Conservation (phyloP, 1,140 invertebrate species). For the Ericerus pela region DNA sequence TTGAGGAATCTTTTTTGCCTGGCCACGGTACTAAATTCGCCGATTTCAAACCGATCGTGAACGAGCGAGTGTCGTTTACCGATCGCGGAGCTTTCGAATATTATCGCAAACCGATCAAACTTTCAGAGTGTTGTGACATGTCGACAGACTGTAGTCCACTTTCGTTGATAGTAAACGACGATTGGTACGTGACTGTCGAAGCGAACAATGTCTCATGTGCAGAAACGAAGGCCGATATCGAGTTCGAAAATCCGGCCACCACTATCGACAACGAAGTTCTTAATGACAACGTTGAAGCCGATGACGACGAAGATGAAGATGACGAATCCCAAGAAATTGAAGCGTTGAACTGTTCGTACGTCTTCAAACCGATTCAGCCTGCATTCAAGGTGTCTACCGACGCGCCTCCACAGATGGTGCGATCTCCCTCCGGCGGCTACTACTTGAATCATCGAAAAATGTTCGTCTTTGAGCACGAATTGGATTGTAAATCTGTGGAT, state of each 20-base stretch:
- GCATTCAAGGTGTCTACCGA: not conserved
- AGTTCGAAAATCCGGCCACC: too few relatives aligned
- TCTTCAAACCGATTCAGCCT: not conserved
- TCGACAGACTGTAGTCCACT: not conserved
- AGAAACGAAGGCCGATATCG: not conserved
- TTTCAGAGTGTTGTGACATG: not conserved
- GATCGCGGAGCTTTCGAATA: conserved; percentile 1
- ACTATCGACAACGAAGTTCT: not conserved
- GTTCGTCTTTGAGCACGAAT: not conserved
- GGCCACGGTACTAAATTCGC: conserved; percentile 5
- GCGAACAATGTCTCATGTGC: not conserved
- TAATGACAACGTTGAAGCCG: not conserved
- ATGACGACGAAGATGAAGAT: not conserved
- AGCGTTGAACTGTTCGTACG: too few relatives aligned
- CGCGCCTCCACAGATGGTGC: not conserved
- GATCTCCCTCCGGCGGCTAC: not conserved
- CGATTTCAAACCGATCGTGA: not conserved
- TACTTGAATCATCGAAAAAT: not conserved
- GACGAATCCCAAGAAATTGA: not conserved
- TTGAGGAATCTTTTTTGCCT: too few relatives aligned
- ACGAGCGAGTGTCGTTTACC: not conserved
- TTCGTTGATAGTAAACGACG: too few relatives aligned
- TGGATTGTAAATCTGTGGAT: not conserved
- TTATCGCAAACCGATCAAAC: not conserved
- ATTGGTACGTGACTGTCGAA: too few relatives aligned